A percentile compares a stretch with the other conserved stretches of the same genome.
Conservation (phyloP, 2,888 invertebrate genomes). For the Epicampocera succincta region DNA sequence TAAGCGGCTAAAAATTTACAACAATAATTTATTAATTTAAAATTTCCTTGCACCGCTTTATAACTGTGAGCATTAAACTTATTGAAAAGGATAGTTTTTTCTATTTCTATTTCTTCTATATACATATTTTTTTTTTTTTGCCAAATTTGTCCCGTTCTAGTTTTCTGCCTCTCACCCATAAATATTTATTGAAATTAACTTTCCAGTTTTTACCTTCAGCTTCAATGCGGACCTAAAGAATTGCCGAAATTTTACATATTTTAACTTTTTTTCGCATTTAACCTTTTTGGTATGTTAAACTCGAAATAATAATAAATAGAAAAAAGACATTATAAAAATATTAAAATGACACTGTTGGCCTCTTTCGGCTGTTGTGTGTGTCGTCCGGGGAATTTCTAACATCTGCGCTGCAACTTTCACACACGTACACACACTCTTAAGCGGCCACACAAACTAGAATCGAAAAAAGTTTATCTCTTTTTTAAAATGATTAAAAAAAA, state of each 20-base stretch:
- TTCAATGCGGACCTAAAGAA: not conserved
- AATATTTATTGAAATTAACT: slow-evolving; percentile 32
- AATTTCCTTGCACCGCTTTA: no score
- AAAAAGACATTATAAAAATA: slow-evolving; percentile 48
- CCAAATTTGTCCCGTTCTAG: no score
- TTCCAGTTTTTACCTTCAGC: slow-evolving; percentile 27
- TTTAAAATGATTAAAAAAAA: slow-evolving; percentile 52
- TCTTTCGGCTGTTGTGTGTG: slow-evolving; percentile 47
- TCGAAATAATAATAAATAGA: slow-evolving; percentile 17
- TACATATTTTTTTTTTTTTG: no score
- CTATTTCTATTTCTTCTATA: no score
- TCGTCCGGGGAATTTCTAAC: slow-evolving; percentile 50
- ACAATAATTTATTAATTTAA: no score
- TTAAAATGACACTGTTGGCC: slow-evolving; percentile 63
- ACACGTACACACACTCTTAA: slow-evolving; percentile 17
- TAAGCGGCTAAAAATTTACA: no score
- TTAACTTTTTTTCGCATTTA: slow-evolving; percentile 38
- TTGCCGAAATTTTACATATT: slow-evolving; percentile 47
- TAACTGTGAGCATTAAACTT: no score
- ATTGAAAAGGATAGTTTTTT: no score
- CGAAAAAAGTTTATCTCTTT: slow-evolving; percentile 46
- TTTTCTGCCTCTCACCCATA: not conserved
- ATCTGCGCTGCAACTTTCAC: slow-evolving; percentile 52
- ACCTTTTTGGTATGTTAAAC: slow-evolving; percentile 51
- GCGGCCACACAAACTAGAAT: slow-evolving; percentile 15